These are phyloP conservation scores for Adrianichthys oophorus DNA, from an alignment of 2,797 vertebrate genomes.

Conservation along the genomic window DNA sequence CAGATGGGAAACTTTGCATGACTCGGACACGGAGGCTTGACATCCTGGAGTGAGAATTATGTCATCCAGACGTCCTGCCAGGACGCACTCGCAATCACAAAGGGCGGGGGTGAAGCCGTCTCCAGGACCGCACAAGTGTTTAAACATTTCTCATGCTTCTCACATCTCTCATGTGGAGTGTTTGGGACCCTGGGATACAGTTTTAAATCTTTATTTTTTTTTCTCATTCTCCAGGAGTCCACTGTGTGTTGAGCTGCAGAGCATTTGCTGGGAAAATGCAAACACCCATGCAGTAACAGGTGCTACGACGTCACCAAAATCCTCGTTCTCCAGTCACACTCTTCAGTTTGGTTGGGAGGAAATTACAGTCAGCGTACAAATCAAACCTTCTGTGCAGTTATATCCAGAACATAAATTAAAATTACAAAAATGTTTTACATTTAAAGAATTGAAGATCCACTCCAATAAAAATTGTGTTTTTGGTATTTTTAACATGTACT, in stretches of 20 bases:
- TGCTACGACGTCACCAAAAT: slow-evolving; percentile 58
- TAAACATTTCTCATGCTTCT: slow-evolving; percentile 41
- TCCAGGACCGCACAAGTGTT: slow-evolving; percentile 19
- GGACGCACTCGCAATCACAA: slow-evolving; percentile 25
- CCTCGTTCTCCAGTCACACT: slow-evolving; percentile 15
- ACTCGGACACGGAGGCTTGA: slow-evolving; percentile 13
- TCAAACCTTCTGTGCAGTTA: slow-evolving; percentile 11
- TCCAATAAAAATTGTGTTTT: no score
- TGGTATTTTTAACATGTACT: no score
- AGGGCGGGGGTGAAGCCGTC: slow-evolving; percentile 44
- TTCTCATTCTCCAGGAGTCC: slow-evolving; percentile 14
- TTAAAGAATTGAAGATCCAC: no score
- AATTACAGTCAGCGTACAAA: slow-evolving; percentile 10
- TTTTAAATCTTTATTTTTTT: slow-evolving; percentile 25
- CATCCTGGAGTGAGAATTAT: slow-evolving; percentile 33
- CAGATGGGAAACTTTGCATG: slow-evolving; percentile 46
- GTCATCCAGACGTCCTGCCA: slow-evolving; percentile 21
- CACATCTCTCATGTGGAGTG: slow-evolving; percentile 19
- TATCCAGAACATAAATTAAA: slow-evolving; percentile 14
- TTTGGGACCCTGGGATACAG: not conserved
- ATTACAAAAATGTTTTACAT: slow-evolving; percentile 1
- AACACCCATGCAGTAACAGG: slow-evolving; percentile 59
- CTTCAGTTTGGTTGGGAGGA: not conserved
- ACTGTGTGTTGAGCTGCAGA: slow-evolving; percentile 21
- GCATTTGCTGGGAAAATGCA: slow-evolving; percentile 32